These are phyloP conservation scores for Phocoena sinus DNA, from an alignment of 2,113 vertebrate genomes.

Conservation along the genomic window DNA sequence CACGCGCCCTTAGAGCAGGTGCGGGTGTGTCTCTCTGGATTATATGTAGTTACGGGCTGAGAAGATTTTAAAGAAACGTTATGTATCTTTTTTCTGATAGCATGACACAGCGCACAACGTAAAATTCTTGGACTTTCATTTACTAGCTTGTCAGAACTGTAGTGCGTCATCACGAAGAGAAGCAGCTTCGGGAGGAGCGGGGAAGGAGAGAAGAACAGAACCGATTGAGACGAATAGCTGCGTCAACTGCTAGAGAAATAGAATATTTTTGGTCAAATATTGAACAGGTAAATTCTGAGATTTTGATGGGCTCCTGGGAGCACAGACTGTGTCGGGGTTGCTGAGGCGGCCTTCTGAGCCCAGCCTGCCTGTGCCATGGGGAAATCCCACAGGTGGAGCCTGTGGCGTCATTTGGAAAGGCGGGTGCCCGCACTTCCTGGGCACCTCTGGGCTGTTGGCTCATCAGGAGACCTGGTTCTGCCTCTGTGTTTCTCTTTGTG, in stretches of 20 bases:
- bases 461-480: fast-evolving
- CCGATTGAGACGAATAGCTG: slow-evolving; percentile 86
- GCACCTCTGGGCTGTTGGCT: background rate
- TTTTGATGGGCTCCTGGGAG: fast-evolving
- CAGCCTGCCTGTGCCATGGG: fast-evolving
- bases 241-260: slow-evolving; percentile 87
- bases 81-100: background rate
- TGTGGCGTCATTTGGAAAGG: fast-evolving
- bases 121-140: background rate
- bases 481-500: background rate
- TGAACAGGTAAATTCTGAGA: slow-evolving; percentile 80
- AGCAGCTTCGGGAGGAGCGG: slow-evolving; percentile 81
- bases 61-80: no score
- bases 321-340: fast-evolving
- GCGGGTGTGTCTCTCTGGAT: no score
- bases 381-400: no score
- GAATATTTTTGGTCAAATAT: slow-evolving; percentile 92
- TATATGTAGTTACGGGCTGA: no score
- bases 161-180: slow-evolving; percentile 83
- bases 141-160: slow-evolving; percentile 87
- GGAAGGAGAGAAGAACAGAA: slow-evolving; percentile 84
- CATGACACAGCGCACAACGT: background rate
- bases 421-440: background rate
- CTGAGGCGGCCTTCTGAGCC: background rate
- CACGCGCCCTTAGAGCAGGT: fast-evolving